These are phyloP conservation scores for Tanaodytes sp. DNA, from an alignment of 2,888 invertebrate genomes.

Conservation along the genomic window DNA sequence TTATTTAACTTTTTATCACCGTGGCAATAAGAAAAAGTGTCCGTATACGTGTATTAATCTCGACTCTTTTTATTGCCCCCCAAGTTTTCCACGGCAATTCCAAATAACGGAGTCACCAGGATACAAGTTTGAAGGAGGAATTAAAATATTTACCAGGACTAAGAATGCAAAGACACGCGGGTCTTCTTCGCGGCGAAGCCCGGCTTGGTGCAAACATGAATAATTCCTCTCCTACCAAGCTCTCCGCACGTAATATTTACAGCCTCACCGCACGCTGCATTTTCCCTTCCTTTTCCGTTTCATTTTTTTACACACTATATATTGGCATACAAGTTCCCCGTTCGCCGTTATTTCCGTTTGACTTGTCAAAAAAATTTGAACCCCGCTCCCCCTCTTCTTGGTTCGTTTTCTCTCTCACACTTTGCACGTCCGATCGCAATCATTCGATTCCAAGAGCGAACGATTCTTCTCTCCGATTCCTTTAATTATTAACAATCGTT, in stretches of 20 bases:
- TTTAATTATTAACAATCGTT: conserved; percentile 26
- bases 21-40: conserved; percentile 35
- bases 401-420: too few relatives aligned
- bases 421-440: conserved; percentile 24
- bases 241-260: conserved; percentile 51
- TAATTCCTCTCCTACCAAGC: conserved; percentile 48
- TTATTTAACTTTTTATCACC: conserved; percentile 44
- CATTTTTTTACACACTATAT: conserved; percentile 28
- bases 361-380: conserved; percentile 47
- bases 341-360: conserved; percentile 44
- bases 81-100: too few relatives aligned
- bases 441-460: conserved; percentile 29
- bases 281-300: conserved; percentile 38
- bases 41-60: too few relatives aligned
- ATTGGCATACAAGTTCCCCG: too few relatives aligned
- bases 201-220: conserved; percentile 50
- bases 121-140: conserved; percentile 50
- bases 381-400: conserved; percentile 24
- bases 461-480: conserved; percentile 14
- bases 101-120: conserved; percentile 40
- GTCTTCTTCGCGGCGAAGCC: conserved; percentile 49
- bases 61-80: too few relatives aligned
- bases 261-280: conserved; percentile 50
- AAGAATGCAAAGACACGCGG: conserved; percentile 55
- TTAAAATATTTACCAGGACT: conserved; percentile 54